These are phyloP conservation scores for Trissoscelio sp. DNA, from an alignment of 2,888 invertebrate species.

Conservation along the genomic window DNA sequence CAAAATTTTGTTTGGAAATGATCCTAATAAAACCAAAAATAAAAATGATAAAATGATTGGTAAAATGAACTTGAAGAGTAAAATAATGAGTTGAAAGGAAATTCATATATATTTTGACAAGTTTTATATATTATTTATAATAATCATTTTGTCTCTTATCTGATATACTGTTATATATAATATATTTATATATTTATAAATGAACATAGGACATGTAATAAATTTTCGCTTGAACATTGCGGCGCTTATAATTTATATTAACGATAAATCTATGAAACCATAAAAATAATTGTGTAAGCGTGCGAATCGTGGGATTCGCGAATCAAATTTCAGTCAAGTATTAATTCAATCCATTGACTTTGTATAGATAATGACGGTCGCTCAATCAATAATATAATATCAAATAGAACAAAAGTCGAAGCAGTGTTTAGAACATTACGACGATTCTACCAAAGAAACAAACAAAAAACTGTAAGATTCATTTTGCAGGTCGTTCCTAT, in stretches of 20 bases:
- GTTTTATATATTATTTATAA: conserved; percentile 81
- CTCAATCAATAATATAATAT: conserved; percentile 22
- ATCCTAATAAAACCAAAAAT: no score
- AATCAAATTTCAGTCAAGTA: conserved; percentile 42
- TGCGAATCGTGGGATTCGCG: conserved; percentile 16
- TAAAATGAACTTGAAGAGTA: no score
- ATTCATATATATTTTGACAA: conserved; percentile 75
- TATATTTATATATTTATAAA: conserved; percentile 75
- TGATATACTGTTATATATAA: conserved; percentile 75
- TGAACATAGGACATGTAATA: conserved; percentile 79
- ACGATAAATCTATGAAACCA: conserved; percentile 59
- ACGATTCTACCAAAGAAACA: conserved; percentile 25
- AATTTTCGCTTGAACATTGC: conserved; percentile 76
- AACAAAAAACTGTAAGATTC: conserved; percentile 22
- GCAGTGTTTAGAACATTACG: conserved; percentile 49
- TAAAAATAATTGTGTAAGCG: conserved; percentile 50
- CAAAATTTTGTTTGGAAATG: no score
- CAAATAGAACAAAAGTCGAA: conserved; percentile 39
- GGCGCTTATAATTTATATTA: conserved; percentile 64
- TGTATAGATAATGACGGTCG: conserved; percentile 28
- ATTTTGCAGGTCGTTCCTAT: conserved; percentile 14
- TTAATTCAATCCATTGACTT: conserved; percentile 32
- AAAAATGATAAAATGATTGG: no score
- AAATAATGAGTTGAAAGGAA: no score
- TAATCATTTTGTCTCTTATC: conserved; percentile 78